phyloP scores from a whole-genome alignment of 2,113 vertebrate species.

The Pardalotus punctatus region DNA sequence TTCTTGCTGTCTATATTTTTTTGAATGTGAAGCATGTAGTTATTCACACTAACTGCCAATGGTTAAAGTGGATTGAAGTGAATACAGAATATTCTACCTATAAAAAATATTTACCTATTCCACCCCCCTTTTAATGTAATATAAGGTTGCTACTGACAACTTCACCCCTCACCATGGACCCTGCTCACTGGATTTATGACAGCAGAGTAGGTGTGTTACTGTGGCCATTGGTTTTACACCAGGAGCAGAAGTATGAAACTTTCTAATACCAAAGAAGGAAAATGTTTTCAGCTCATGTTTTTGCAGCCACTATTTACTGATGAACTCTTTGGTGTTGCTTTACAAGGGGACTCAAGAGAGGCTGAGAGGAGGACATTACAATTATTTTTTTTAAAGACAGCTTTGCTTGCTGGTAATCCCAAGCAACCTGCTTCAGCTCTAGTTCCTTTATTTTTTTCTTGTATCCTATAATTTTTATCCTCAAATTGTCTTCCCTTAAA shows the following conservation, averaged over 20 bases:
- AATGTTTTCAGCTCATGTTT: not conserved
- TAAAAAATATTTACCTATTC: too few relatives aligned
- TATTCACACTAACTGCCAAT: not conserved
- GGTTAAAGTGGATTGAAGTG: not conserved
- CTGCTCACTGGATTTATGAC: not conserved
- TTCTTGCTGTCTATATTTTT: not conserved
- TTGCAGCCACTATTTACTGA: not conserved
- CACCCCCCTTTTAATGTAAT: not conserved
- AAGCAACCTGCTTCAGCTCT: not conserved
- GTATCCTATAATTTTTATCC: not conserved
- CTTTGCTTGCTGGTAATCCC: not conserved
- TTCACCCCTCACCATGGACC: not conserved
- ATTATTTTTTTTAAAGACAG: not conserved
- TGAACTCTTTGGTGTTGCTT: not conserved
- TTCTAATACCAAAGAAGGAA: not conserved
- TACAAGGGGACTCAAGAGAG: not conserved
- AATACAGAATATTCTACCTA: not conserved
- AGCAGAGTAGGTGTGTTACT: not conserved
- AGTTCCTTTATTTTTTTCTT: not conserved
- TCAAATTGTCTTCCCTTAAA: not conserved
- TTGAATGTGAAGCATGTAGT: not conserved
- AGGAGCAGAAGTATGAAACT: not conserved
- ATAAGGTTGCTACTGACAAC: not conserved
- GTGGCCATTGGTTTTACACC: not conserved
- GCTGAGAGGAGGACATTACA: not conserved